Conservation (phyloP, 1,140 invertebrate genomes). For the Leucophenga varia region DNA sequence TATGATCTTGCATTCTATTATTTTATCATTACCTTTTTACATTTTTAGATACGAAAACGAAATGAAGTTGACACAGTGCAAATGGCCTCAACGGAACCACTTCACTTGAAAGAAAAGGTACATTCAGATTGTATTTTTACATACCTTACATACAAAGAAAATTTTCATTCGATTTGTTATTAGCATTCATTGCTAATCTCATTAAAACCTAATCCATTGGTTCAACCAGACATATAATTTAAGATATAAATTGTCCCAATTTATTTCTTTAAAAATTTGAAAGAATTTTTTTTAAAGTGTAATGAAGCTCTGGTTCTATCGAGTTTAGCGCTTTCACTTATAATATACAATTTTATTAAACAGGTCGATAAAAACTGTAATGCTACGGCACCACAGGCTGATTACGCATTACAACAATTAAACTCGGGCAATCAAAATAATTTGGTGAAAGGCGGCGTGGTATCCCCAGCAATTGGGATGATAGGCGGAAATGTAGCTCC, state of each 20-base stretch:
- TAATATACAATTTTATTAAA: conserved; percentile 5
- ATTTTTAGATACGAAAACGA: conserved; percentile 34
- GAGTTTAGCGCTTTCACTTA: too few relatives aligned
- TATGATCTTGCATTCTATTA: not conserved
- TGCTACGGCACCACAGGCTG: conserved; percentile 59
- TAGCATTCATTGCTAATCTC: too few relatives aligned
- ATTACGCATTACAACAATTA: conserved; percentile 23
- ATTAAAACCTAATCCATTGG: too few relatives aligned
- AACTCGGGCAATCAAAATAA: conserved; percentile 35
- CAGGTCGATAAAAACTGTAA: conserved; percentile 72
- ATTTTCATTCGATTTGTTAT: too few relatives aligned
- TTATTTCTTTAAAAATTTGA: too few relatives aligned
- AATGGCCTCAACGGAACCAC: conserved; percentile 46
- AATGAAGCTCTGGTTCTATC: too few relatives aligned
- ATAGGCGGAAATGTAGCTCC: too few relatives aligned
- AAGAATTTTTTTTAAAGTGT: too few relatives aligned
- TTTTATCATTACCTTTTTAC: not conserved
- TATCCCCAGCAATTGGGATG: conserved; percentile 1
- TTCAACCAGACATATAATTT: too few relatives aligned
- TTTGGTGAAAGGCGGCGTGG: conserved; percentile 16
- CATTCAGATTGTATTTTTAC: too few relatives aligned
- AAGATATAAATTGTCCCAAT: too few relatives aligned
- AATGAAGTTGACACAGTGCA: conserved; percentile 46
- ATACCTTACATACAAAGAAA: too few relatives aligned
- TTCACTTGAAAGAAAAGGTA: conserved; percentile 52